Base-by-base conservation (phyloP, 2,113 vertebrate genomes). In the Triplophysa tibetana region DNA sequence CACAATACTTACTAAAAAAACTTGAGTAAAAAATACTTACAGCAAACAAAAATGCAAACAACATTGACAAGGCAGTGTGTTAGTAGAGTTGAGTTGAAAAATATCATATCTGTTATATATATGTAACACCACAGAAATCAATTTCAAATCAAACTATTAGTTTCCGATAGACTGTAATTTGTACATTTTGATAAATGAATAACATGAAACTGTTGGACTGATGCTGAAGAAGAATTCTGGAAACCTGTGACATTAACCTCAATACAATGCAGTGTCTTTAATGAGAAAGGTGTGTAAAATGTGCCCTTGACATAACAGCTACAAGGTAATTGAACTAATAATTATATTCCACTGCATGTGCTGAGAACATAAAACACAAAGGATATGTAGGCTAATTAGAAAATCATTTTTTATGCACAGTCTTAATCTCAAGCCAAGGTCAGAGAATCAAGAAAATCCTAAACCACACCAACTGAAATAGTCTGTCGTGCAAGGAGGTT, bases 261-360 rank as follows among this genome's bases (percentile, higher is more conserved):
- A 0, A 69, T 50, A 62, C 75, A 83, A 82, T 58, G 62, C 10
- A 56, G 58, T 64, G 79, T 83, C 50, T 82, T 84, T 81, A 65
- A 1, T 80, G 80, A 87, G 73, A 62, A n/a, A n/a, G 69, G 75
- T 58, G 82, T 80, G 83, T 88, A 87, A 87, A 89, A 88, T 83
- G 60, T 89, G 90, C 81, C 88, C 87, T 87, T 91, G 82, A 79
- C 84, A 19, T 86, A 87, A 85, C 69, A 84, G 83, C 82, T 58
- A 78, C 75, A 86, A 84, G 85, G 82, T 85, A 84, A 88, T 90
- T 89, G 85, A 88, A 88, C 77, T 84, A 86, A 88, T 89, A 89
- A 90, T 88, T 87, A 85, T 87, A 88, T 78, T 84, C 75, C 76
- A 68, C 69, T 89, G 85, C 85, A 85, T 88, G 85, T 81, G 79